Percentiles rank a stretch among this genome's conserved stretches.
phyloP scores from a whole-genome alignment of 2,888 invertebrate genomes.

The Euproctis similis region DNA sequence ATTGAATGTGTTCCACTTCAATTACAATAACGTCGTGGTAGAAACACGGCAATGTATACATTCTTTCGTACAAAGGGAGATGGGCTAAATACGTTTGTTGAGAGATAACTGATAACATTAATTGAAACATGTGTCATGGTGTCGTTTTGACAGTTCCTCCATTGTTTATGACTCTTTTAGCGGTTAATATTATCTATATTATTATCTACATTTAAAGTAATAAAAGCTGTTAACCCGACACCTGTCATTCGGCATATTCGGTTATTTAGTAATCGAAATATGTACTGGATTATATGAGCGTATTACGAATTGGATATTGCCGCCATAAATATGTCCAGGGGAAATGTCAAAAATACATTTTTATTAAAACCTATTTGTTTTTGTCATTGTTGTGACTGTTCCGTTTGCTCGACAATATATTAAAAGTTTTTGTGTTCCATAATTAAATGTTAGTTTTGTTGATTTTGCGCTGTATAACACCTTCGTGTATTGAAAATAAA shows the following conservation, averaged over 20 bases:
- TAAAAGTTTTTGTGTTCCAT: too few species aligned
- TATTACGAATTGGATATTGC: conserved; percentile 5
- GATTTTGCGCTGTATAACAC: too few species aligned
- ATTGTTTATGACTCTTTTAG: conserved; percentile 44
- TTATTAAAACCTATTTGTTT: too few species aligned
- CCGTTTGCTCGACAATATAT: too few species aligned
- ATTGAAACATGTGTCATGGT: conserved; percentile 67
- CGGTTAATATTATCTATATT: conserved; percentile 41
- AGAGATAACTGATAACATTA: conserved; percentile 59
- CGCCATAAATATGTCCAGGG: conserved; percentile 10
- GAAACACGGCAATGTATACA: conserved; percentile 16
- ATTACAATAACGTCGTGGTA: conserved; percentile 2
- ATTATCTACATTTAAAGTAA: conserved; percentile 41
- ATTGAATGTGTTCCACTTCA: conserved; percentile 7
- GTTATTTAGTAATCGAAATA: conserved; percentile 22
- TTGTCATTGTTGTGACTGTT: too few species aligned
- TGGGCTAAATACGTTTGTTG: conserved; percentile 27
- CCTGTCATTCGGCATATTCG: conserved; percentile 44
- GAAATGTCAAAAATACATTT: too few species aligned
- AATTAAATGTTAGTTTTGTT: too few species aligned
- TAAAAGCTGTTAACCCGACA: conserved; percentile 59
- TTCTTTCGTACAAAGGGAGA: conserved; percentile 19
- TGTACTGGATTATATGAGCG: conserved; percentile 8
- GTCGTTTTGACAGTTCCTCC: conserved; percentile 29
- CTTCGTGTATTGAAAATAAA: too few species aligned